Conservation (phyloP, 2,113 vertebrate genomes). For the Menura novaehollandiae region DNA sequence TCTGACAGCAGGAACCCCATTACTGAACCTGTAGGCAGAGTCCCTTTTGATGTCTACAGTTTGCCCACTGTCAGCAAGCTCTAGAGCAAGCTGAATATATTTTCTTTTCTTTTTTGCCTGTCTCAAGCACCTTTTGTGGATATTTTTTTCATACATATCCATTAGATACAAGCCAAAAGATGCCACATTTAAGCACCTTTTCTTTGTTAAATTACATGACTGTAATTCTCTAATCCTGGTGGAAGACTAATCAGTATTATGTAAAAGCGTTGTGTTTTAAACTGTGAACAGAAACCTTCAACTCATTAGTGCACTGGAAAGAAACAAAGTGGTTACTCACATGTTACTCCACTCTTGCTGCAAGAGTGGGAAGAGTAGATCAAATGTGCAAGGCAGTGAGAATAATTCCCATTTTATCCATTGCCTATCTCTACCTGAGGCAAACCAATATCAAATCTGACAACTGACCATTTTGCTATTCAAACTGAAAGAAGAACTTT, state of each 20-base stretch:
- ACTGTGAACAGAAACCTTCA: not conserved
- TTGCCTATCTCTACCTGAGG: not conserved
- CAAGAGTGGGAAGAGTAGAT: not conserved
- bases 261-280: not conserved
- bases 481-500: not conserved
- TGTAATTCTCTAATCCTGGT: not conserved
- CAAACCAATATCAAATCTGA: not conserved
- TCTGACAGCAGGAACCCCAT: not conserved
- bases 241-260: not conserved
- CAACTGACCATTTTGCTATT: not conserved
- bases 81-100: not conserved
- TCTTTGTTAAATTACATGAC: not conserved
- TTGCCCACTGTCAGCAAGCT: not conserved
- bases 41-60: not conserved
- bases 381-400: not conserved
- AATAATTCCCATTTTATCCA: not conserved
- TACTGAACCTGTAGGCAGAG: not conserved
- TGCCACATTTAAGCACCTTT: not conserved
- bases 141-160: not conserved
- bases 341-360: not conserved
- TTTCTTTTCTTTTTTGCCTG: not conserved
- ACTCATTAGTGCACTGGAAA: not conserved
- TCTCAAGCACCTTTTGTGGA: not conserved
- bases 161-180: not conserved
- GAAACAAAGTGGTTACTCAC: not conserved